Percentiles rank a stretch among this genome's conserved stretches.
These are phyloP conservation scores for Muntiacus muntjak DNA, from an alignment of 2,113 vertebrate genomes.

Conservation along the genomic window DNA sequence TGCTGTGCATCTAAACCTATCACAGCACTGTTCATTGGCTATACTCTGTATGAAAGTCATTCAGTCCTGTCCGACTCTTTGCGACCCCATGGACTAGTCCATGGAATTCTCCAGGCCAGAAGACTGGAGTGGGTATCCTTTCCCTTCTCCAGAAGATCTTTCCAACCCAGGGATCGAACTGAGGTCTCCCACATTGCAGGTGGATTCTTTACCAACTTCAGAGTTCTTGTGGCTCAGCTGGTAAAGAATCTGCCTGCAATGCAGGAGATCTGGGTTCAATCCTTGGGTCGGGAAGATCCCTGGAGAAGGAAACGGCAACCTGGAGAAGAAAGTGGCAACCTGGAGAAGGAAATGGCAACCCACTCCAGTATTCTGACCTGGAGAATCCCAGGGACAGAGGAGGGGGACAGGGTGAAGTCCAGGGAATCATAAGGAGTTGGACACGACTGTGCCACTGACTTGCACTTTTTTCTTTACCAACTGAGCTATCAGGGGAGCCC, in stretches of 20 bases:
- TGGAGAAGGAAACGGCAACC: neutral
- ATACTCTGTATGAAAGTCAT: neutral
- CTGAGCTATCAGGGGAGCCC: neutral
- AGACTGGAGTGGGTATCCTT: neutral
- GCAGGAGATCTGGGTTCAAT: neutral
- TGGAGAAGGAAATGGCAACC: neutral
- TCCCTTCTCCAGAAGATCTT: neutral
- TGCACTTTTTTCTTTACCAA: neutral
- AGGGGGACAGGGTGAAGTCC: neutral
- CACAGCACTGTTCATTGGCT: neutral
- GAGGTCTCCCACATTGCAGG: neutral
- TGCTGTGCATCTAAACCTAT: neutral
- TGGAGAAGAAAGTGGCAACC: neutral
- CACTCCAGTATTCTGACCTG: neutral
- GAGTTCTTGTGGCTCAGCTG: neutral
- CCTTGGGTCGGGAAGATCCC: accelerated
- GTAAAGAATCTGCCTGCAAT: neutral
- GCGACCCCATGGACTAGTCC: neutral
- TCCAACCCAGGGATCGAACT: neutral
- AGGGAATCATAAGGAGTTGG: accelerated
- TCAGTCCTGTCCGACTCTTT: neutral
- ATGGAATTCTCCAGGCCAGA: neutral
- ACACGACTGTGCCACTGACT: accelerated
- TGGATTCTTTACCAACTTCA: neutral
- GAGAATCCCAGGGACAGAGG: neutral